Conservation (phyloP, 2,888 invertebrate species). For the Gymnocheta viridis region DNA sequence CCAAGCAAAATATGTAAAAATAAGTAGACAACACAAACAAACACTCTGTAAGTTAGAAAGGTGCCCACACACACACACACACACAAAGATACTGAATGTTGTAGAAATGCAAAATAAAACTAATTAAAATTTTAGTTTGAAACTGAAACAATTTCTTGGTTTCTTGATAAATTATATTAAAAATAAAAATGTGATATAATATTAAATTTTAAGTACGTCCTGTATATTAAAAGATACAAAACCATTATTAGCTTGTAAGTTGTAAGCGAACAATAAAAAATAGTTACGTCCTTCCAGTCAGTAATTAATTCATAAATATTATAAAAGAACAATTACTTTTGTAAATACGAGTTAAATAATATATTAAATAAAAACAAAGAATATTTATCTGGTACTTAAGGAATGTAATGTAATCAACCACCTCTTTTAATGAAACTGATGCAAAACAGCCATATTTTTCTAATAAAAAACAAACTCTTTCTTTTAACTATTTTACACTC, state of each 20-base stretch:
- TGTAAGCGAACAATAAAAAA: conserved; percentile 1
- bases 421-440: conserved; percentile 62
- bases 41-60: conserved; percentile 24
- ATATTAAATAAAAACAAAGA: background rate
- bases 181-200: conserved; percentile 68
- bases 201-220: conserved; percentile 65
- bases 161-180: conserved; percentile 58
- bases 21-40: conserved; percentile 49
- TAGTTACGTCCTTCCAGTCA: conserved; percentile 52
- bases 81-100: conserved; percentile 1
- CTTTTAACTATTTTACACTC: conserved; percentile 32
- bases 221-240: conserved; percentile 44
- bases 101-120: conserved; percentile 35
- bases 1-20: conserved; percentile 54
- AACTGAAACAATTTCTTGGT: conserved; percentile 27
- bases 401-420: conserved; percentile 50
- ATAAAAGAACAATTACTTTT: background rate
- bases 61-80: background rate
- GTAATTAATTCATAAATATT: conserved; percentile 29
- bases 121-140: conserved; percentile 51
- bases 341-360: conserved; percentile 20
- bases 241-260: background rate
- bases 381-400: conserved; percentile 55
- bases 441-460: conserved; percentile 67
- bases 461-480: background rate